Conservation (phyloP, 2,113 vertebrate genomes). For the Sceloporus undulatus region DNA sequence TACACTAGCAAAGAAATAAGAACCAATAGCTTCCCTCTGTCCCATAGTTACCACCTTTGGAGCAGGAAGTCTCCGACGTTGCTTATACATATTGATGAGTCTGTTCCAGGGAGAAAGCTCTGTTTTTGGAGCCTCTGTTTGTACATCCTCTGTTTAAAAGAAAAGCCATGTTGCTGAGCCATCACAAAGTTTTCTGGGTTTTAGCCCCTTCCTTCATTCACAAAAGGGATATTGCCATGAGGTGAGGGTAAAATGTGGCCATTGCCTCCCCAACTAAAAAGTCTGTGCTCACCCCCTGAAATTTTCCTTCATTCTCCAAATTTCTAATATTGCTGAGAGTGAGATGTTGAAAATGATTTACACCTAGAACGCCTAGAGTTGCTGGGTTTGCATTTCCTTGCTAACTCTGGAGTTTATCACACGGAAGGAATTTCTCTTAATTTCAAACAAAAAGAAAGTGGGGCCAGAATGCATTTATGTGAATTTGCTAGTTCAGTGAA, state of each 20-base stretch:
- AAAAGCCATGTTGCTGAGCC: slow-evolving; percentile 26
- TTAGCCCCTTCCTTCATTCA: not conserved
- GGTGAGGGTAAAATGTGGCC: no score
- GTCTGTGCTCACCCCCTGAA: no score
- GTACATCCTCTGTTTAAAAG: slow-evolving; percentile 52
- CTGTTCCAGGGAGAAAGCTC: slow-evolving; percentile 50
- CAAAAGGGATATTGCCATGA: no score
- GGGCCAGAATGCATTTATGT: no score
- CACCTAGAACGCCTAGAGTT: not conserved
- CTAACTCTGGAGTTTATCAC: no score
- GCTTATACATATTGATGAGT: slow-evolving; percentile 58
- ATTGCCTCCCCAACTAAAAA: not conserved
- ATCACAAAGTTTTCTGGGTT: not conserved
- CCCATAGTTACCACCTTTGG: slow-evolving; percentile 56
- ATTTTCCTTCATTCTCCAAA: not conserved
- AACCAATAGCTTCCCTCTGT: not conserved
- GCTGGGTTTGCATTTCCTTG: not conserved
- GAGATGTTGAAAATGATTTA: not conserved
- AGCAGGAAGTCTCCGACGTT: slow-evolving; percentile 23
- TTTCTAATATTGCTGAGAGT: no score
- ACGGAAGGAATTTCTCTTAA: no score
- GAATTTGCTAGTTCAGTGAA: no score
- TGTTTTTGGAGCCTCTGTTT: slow-evolving; percentile 9
- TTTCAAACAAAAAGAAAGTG: no score
- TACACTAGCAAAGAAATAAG: not conserved